Percentiles rank a stretch among this genome's conserved stretches.
Evolutionary conservation across 2,113 vertebrate genomes (phyloP).

Genomic region (Oreochromis tanganicae): DNA sequence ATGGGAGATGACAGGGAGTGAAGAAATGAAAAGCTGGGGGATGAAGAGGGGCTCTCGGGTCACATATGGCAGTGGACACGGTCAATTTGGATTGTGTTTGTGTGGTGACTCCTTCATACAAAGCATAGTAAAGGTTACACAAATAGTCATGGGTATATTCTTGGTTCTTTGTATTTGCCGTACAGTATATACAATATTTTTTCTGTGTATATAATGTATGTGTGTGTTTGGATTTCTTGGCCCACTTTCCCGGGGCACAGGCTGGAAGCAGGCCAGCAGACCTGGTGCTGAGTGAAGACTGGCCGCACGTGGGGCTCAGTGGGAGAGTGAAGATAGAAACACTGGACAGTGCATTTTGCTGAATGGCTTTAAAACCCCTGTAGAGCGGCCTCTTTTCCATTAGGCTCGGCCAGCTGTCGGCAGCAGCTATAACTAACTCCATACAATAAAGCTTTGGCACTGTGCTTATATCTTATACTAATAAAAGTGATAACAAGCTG

Average conservation of each 20-base stretch:
- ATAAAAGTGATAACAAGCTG: slow-evolving; percentile 21
- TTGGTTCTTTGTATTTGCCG: neutral
- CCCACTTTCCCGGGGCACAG: slow-evolving; percentile 29
- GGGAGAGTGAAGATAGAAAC: slow-evolving; percentile 36
- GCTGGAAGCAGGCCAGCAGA: slow-evolving; percentile 45
- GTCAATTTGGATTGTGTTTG: slow-evolving; percentile 17
- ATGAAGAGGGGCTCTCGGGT: neutral
- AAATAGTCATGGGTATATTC: neutral
- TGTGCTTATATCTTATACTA: neutral
- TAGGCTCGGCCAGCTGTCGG: slow-evolving; percentile 44
- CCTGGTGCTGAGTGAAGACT: slow-evolving; percentile 55
- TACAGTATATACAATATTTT: neutral
- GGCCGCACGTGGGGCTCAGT: slow-evolving; percentile 39
- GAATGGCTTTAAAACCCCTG: slow-evolving; percentile 41
- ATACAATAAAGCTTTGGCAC: slow-evolving; percentile 10
- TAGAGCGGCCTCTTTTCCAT: slow-evolving; percentile 34
- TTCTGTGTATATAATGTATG: neutral
- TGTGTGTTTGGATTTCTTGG: slow-evolving; percentile 26
- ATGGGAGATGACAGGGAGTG: slow-evolving; percentile 30
- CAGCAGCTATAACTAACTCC: slow-evolving; percentile 23
- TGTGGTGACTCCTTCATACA: neutral
- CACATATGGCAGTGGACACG: slow-evolving; percentile 30
- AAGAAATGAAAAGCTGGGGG: slow-evolving; percentile 8
- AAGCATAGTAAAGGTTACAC: neutral
- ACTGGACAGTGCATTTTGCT: slow-evolving; percentile 20